Percentiles rank a stretch among this genome's conserved stretches.
Evolutionary conservation across 2,113 vertebrate genomes (phyloP).

Genomic region (Budorcas taxicolor): DNA sequence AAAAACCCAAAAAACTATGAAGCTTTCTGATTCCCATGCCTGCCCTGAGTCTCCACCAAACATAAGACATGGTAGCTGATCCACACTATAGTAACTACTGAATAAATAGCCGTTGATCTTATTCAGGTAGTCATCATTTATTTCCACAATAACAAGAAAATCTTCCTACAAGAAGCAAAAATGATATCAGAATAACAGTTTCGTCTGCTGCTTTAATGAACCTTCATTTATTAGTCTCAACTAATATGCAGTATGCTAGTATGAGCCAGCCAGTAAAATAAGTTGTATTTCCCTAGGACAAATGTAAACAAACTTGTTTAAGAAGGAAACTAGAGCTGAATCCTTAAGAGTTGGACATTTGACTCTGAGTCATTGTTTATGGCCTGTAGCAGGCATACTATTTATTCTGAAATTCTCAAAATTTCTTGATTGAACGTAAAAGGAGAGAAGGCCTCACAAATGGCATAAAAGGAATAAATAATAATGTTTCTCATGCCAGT

Average conservation of each 20-base stretch:
- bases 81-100: background rate
- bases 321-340: constrained; percentile 6
- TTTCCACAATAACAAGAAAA: constrained; percentile 16
- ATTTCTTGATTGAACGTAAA: background rate
- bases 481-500: background rate
- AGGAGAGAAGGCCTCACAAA: background rate
- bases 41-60: background rate
- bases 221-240: background rate
- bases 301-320: background rate
- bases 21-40: background rate
- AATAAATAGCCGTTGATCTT: background rate
- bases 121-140: background rate
- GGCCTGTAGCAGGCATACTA: background rate
- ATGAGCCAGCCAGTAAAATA: background rate
- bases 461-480: background rate
- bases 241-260: background rate
- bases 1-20: background rate
- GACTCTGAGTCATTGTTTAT: background rate
- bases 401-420: background rate
- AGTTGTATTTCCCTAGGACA: background rate
- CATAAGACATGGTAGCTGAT: background rate
- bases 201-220: background rate
- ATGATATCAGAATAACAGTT: background rate
- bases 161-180: background rate
- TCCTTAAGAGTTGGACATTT: background rate